Conservation (phyloP, 2,888 invertebrate genomes). For the Lacanobia wlatinum region DNA sequence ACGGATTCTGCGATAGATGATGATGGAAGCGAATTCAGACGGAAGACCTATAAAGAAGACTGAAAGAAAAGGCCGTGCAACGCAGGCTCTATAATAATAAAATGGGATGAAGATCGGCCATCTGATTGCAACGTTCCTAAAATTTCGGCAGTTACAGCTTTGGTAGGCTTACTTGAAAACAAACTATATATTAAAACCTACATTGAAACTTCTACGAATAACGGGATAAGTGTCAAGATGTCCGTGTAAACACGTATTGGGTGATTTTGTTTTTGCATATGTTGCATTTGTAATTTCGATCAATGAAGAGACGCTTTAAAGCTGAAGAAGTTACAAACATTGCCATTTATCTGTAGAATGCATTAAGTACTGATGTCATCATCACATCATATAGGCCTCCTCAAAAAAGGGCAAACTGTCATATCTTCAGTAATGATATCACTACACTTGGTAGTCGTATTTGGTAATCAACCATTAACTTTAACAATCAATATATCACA, state of each 20-base stretch:
- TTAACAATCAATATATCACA: neutral
- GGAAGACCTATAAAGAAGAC: too few relatives aligned
- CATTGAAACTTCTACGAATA: constrained; percentile 42
- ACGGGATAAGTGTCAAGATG: constrained; percentile 32
- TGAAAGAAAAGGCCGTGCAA: too few relatives aligned
- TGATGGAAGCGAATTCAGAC: too few relatives aligned
- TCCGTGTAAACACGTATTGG: constrained; percentile 6
- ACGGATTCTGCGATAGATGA: too few relatives aligned
- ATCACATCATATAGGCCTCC: neutral
- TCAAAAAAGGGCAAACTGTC: neutral
- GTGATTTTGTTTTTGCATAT: constrained; percentile 35
- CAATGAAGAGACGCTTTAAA: neutral
- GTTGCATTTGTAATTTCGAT: constrained; percentile 25
- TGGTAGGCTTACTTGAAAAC: too few relatives aligned
- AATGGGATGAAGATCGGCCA: neutral
- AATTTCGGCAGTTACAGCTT: too few relatives aligned
- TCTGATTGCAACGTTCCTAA: too few relatives aligned
- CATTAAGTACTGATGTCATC: too few relatives aligned
- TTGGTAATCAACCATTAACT: neutral
- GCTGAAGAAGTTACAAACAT: neutral
- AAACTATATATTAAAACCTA: constrained; percentile 18
- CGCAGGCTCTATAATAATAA: neutral
- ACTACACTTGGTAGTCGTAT: neutral
- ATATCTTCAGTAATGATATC: neutral
- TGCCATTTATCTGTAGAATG: neutral